Percentiles rank a stretch among this genome's conserved stretches.
Evolutionary conservation across 2,113 vertebrate genomes (phyloP).

Genomic region (Sphaerodactylus townsendi): DNA sequence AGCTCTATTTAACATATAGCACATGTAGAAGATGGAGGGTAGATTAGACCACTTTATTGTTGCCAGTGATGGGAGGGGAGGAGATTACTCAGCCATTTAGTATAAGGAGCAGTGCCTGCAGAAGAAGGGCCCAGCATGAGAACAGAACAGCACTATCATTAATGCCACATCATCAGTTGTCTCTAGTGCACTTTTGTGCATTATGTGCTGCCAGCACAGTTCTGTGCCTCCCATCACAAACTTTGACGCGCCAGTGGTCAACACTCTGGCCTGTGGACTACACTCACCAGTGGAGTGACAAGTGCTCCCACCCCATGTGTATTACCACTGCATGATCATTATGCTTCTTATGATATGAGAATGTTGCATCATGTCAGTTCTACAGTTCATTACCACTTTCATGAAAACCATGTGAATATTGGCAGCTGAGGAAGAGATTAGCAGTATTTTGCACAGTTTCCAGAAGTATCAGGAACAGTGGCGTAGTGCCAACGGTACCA

Average conservation of each 20-base stretch:
- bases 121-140: neutral
- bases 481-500: too few species aligned
- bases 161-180: neutral
- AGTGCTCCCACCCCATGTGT: neutral
- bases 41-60: neutral
- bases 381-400: neutral
- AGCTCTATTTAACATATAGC: neutral
- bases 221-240: too few species aligned
- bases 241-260: too few species aligned
- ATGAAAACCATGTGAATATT: neutral
- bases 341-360: neutral
- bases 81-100: neutral
- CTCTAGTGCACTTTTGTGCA: neutral
- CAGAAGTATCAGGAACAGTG: too few species aligned
- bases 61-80: neutral
- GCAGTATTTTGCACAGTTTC: neutral
- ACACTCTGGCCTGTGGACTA: neutral
- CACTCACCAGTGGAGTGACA: neutral
- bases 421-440: neutral
- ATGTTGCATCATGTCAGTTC: neutral
- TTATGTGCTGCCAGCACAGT: neutral
- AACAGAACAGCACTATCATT: neutral
- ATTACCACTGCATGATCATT: neutral
- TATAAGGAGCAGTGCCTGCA: neutral
- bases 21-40: neutral